Evolutionary conservation across 2,113 vertebrate species (phyloP).

Genomic region (Apaloderma vittatum): DNA sequence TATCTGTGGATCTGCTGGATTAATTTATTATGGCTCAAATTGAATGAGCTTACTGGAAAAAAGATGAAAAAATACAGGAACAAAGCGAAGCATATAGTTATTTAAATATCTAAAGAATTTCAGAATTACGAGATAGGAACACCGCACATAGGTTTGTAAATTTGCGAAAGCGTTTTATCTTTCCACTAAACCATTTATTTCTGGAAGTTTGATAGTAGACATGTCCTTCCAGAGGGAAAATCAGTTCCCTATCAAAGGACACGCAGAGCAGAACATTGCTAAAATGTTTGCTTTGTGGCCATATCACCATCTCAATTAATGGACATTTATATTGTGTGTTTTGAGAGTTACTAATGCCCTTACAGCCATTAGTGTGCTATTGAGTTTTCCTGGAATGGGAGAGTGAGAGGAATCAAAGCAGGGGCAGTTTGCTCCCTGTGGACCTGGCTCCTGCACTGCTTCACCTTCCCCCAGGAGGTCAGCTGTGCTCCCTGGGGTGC

Average conservation of each 20-base stretch:
- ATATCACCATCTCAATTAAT: not conserved
- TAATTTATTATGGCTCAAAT: not conserved
- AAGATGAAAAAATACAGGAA: not conserved
- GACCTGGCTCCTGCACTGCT: accelerated
- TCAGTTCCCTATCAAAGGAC: not conserved
- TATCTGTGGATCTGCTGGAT: not conserved
- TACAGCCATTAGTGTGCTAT: not conserved
- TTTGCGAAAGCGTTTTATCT: not conserved
- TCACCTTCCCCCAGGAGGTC: accelerated
- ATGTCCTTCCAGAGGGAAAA: not conserved
- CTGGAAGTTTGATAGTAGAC: not conserved
- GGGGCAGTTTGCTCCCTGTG: too few relatives aligned
- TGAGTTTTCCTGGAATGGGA: not conserved
- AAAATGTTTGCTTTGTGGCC: not conserved
- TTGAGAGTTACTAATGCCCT: not conserved
- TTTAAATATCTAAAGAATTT: not conserved
- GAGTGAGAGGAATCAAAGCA: not conserved
- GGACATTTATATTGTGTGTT: not conserved
- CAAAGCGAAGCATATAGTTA: not conserved
- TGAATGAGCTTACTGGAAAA: not conserved
- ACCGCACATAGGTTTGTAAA: accelerated
- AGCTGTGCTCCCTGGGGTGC: accelerated
- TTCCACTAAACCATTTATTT: not conserved
- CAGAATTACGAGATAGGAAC: not conserved
- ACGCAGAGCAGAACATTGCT: not conserved